Conservation (phyloP, 2,113 vertebrate species). For the Climacteris rufus region DNA sequence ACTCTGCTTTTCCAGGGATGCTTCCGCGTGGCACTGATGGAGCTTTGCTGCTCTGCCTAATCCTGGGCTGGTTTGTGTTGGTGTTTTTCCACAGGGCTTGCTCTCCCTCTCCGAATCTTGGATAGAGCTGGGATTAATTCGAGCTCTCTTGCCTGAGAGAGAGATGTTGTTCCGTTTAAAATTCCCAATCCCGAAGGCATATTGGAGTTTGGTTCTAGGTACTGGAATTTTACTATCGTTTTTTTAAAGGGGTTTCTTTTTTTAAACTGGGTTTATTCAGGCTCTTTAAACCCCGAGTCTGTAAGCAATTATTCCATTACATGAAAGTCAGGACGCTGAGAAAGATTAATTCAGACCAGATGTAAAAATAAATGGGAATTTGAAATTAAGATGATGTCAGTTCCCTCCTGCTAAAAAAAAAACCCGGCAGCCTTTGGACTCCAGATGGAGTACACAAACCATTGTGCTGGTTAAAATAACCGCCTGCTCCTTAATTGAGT, state of each 20-base stretch:
- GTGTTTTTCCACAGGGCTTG: slow-evolving; percentile 1
- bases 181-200: background rate
- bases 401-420: slow-evolving; percentile 52
- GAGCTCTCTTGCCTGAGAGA: slow-evolving; percentile 37
- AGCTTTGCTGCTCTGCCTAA: background rate
- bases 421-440: slow-evolving; percentile 58
- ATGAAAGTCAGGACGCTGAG: slow-evolving; percentile 72
- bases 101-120: background rate
- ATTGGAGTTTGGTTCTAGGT: background rate
- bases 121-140: background rate
- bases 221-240: background rate
- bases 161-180: background rate
- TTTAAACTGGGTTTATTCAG: background rate
- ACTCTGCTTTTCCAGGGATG: background rate
- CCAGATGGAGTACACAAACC: slow-evolving; percentile 67
- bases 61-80: background rate
- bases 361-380: slow-evolving; percentile 79
- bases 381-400: slow-evolving; percentile 77
- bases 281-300: slow-evolving; percentile 55
- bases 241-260: background rate
- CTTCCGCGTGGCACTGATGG: background rate
- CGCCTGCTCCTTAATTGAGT: slow-evolving; percentile 38
- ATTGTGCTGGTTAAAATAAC: slow-evolving; percentile 49
- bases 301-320: slow-evolving; percentile 80
- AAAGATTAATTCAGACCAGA: slow-evolving; percentile 80